Conservation (phyloP, 1,140 invertebrate genomes). For the Philotrypesis tridentata region DNA sequence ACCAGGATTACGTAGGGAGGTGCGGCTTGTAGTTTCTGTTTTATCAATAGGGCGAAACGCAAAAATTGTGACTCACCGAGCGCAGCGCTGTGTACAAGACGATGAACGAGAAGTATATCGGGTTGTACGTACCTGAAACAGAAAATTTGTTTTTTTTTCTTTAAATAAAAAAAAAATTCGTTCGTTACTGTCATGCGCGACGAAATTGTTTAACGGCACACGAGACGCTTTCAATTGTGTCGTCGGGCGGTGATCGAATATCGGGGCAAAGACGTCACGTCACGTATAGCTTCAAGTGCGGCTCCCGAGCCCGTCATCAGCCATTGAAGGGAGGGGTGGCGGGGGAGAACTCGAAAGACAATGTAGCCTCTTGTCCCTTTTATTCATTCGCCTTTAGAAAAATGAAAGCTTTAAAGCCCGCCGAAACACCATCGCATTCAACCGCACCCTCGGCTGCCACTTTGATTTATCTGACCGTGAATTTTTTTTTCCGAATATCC, state of each 20-base stretch:
- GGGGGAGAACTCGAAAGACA: conserved; percentile 38
- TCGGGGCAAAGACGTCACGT: not conserved
- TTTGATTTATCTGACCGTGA: conserved; percentile 8
- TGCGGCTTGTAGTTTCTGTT: not conserved
- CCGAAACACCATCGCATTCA: conserved; percentile 3
- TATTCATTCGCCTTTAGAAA: conserved; percentile 21
- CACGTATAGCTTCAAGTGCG: not conserved
- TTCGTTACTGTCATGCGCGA: too few relatives aligned
- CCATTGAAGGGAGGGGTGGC: not conserved
- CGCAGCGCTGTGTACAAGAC: too few relatives aligned
- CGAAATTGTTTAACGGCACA: conserved; percentile 5
- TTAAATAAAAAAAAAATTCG: not conserved
- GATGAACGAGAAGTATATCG: too few relatives aligned
- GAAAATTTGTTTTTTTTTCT: too few relatives aligned
- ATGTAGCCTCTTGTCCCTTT: conserved; percentile 34
- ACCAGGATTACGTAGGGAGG: too few relatives aligned
- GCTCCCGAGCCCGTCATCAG: not conserved
- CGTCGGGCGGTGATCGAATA: conserved; percentile 16
- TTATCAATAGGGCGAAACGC: too few relatives aligned
- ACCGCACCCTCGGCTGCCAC: not conserved
- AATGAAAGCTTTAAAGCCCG: not conserved
- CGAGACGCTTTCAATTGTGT: conserved; percentile 21
- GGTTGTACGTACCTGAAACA: too few relatives aligned
- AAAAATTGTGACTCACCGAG: too few relatives aligned
- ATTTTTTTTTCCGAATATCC: not conserved